Percentiles rank a stretch among this genome's conserved stretches.
Evolutionary conservation across 2,113 vertebrate genomes (phyloP).

Genomic region (Camelus bactrianus): DNA sequence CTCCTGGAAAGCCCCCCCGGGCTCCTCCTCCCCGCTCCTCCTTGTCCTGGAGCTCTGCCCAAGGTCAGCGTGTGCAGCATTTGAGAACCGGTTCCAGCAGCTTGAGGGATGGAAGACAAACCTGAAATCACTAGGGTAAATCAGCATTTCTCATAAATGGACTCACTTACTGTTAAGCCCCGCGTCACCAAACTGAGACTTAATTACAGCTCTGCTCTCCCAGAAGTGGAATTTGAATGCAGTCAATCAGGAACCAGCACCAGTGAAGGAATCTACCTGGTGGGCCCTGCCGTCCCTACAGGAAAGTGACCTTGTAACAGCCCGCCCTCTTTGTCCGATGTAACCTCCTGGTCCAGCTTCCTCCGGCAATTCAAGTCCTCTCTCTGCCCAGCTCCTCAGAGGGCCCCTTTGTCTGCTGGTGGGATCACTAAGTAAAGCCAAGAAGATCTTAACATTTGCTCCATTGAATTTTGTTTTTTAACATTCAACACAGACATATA

Average conservation of each 20-base stretch:
- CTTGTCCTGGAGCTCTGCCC: neutral
- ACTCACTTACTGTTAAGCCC: neutral
- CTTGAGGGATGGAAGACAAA: neutral
- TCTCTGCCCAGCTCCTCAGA: neutral
- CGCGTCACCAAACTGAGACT: neutral
- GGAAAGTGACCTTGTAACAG: neutral
- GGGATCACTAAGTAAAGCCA: neutral
- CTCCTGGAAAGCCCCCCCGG: neutral
- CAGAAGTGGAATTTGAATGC: neutral
- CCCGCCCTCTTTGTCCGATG: accelerated
- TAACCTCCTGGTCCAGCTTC: neutral
- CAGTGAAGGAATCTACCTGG: neutral
- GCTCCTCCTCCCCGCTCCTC: too few species aligned
- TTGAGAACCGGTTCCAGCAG: neutral
- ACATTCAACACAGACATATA: neutral
- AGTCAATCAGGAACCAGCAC: neutral
- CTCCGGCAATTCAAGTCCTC: neutral
- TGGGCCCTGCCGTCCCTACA: neutral
- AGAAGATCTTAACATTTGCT: neutral
- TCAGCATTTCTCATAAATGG: neutral
- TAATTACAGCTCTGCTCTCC: neutral
- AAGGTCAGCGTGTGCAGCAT: neutral
- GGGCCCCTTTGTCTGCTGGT: neutral
- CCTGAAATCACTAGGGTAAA: neutral
- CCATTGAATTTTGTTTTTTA: neutral